A percentile compares a stretch with the other conserved stretches of the same genome.
These are phyloP conservation scores for Spilogale gracilis DNA, from an alignment of 2,113 vertebrate species.

Conservation along the genomic window DNA sequence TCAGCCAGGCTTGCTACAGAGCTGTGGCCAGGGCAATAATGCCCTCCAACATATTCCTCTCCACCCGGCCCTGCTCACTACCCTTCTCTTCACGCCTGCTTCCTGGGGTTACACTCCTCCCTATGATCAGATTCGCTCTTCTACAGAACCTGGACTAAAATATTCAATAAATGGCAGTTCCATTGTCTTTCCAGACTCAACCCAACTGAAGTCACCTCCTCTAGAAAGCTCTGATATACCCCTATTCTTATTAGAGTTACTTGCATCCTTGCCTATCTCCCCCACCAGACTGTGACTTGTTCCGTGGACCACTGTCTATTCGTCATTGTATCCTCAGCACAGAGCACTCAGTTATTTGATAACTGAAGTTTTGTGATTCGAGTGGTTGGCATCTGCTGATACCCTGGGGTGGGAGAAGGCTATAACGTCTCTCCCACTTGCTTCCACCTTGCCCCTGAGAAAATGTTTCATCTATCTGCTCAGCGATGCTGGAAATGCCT, in stretches of 20 bases:
- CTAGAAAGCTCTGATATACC: not conserved
- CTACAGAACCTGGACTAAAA: not conserved
- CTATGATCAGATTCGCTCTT: not conserved
- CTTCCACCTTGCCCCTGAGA: not conserved
- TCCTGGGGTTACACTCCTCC: not conserved
- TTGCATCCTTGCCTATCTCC: not conserved
- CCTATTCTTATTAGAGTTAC: not conserved
- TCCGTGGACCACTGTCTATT: not conserved
- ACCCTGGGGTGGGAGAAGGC: not conserved
- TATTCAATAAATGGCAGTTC: not conserved
- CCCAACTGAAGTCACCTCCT: not conserved
- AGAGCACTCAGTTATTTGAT: not conserved
- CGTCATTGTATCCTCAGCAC: not conserved
- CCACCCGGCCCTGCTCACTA: not conserved
- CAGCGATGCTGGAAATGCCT: not conserved
- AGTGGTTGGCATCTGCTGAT: not conserved
- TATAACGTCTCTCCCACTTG: not conserved
- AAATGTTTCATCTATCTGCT: not conserved
- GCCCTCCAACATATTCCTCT: fast-evolving
- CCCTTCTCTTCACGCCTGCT: not conserved
- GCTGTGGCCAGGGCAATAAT: not conserved
- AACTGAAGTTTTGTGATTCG: not conserved
- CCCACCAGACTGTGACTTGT: not conserved
- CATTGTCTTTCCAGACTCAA: not conserved
- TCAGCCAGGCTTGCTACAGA: not conserved